Conservation (phyloP, 92 coral and sea anemone species). For the Epizoanthus stellaris region DNA sequence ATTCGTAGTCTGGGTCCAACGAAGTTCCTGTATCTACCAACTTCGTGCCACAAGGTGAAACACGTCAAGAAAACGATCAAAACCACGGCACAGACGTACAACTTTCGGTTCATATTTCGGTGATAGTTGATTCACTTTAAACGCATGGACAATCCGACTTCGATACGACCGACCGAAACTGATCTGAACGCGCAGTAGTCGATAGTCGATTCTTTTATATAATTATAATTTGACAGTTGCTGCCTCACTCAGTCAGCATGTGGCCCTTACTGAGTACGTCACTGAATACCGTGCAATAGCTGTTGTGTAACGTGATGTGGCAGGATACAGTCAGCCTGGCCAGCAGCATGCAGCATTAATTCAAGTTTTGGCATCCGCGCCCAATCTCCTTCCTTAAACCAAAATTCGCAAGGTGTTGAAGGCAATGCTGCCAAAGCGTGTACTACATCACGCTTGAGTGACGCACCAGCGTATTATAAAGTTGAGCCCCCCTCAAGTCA, state of each 20-base stretch:
- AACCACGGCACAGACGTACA: constrained; percentile 22
- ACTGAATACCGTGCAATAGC: background rate
- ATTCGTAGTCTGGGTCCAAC: constrained; percentile 26
- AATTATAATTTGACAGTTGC: background rate
- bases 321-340: background rate
- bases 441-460: constrained; percentile 29
- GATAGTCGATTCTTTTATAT: too few species aligned
- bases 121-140: background rate
- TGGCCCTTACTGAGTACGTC: constrained; percentile 14
- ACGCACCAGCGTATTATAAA: background rate
- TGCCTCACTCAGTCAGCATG: constrained; percentile 8
- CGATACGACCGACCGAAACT: background rate
- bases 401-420: constrained; percentile 38
- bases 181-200: background rate
- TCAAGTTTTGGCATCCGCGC: constrained; percentile 24
- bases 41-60: constrained; percentile 30
- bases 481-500: constrained; percentile 20
- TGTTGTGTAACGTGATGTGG: constrained; percentile 24
- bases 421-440: background rate
- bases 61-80: constrained; percentile 13
- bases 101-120: constrained; percentile 23
- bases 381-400: constrained; percentile 39
- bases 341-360: constrained; percentile 5
- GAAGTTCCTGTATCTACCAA: constrained; percentile 9
- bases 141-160: background rate